phyloP scores from a whole-genome alignment of 2,797 vertebrate genomes.

The Catostomus latipinnis region DNA sequence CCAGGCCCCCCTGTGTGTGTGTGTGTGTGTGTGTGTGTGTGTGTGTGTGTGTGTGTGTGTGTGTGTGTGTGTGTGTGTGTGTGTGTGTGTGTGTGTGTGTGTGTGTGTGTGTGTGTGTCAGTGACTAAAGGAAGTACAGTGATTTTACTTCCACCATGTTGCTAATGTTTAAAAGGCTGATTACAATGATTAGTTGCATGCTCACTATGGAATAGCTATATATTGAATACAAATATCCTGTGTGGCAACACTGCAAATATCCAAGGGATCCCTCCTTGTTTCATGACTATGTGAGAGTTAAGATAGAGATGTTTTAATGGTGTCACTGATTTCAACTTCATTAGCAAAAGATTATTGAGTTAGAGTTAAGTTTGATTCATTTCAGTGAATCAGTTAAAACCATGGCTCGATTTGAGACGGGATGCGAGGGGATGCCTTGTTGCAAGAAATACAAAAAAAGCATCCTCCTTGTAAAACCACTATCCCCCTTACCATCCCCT shows the following conservation, averaged over 20 bases:
- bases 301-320: too few relatives aligned
- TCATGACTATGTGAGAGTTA: too few relatives aligned
- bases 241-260: neutral
- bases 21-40: constrained; percentile 2
- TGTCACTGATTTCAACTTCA: too few relatives aligned
- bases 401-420: too few relatives aligned
- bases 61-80: constrained; percentile 38
- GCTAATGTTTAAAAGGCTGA: constrained; percentile 42
- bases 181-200: neutral
- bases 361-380: too few relatives aligned
- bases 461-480: too few relatives aligned
- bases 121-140: constrained; percentile 9
- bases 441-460: too few relatives aligned
- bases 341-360: too few relatives aligned
- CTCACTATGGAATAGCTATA: neutral
- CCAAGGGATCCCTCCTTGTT: too few relatives aligned
- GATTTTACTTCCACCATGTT: constrained; percentile 48
- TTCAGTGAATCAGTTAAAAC: too few relatives aligned
- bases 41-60: constrained; percentile 42
- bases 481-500: too few relatives aligned
- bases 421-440: too few relatives aligned
- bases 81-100: constrained; percentile 24
- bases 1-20: constrained; percentile 29
- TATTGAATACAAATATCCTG: neutral
- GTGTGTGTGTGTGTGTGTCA: constrained; percentile 38